Percentiles rank a stretch among this genome's conserved stretches.
Evolutionary conservation across 37 sponge, comb jelly and placozoan genomes (phyloP).

Genomic region (Haliclona indistincta): DNA sequence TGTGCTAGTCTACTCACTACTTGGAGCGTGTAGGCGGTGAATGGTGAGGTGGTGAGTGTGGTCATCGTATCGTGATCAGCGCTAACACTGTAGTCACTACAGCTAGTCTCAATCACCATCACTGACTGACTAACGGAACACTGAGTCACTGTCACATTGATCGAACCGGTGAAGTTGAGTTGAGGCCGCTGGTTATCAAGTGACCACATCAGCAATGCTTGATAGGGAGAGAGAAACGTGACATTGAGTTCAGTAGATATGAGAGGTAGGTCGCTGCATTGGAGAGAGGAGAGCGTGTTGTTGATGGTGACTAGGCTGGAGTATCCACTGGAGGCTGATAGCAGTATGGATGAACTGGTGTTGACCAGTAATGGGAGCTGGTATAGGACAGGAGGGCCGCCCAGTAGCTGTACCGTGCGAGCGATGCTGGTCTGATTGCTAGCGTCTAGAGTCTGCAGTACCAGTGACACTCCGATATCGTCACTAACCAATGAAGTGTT

Average conservation of each 20-base stretch:
- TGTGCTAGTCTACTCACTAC: slow-evolving; percentile 2
- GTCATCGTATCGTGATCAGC: background rate
- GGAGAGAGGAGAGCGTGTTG: slow-evolving; percentile 30
- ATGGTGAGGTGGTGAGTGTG: slow-evolving; percentile 15
- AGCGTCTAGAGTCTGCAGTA: slow-evolving; percentile 43
- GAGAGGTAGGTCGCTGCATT: slow-evolving; percentile 49
- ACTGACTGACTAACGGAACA: slow-evolving; percentile 30
- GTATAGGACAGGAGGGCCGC: slow-evolving; percentile 24
- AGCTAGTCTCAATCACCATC: background rate
- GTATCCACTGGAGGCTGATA: slow-evolving; percentile 45
- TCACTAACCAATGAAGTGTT: slow-evolving; percentile 21
- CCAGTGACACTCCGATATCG: slow-evolving; percentile 49
- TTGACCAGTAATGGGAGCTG: slow-evolving; percentile 9
- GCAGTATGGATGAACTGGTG: background rate
- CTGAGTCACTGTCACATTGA: background rate
- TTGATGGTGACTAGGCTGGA: slow-evolving; percentile 25
- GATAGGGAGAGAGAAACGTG: slow-evolving; percentile 28
- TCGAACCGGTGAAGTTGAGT: slow-evolving; percentile 14
- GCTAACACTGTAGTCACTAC: background rate
- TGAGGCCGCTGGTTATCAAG: slow-evolving; percentile 36
- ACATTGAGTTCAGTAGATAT: slow-evolving; percentile 9
- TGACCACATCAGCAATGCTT: slow-evolving; percentile 34
- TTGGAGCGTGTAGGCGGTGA: slow-evolving; percentile 26
- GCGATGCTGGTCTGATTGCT: slow-evolving; percentile 5
- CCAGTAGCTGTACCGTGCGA: slow-evolving; percentile 39